Conservation (phyloP, 23 tunicate species). For the Styela plicata region DNA sequence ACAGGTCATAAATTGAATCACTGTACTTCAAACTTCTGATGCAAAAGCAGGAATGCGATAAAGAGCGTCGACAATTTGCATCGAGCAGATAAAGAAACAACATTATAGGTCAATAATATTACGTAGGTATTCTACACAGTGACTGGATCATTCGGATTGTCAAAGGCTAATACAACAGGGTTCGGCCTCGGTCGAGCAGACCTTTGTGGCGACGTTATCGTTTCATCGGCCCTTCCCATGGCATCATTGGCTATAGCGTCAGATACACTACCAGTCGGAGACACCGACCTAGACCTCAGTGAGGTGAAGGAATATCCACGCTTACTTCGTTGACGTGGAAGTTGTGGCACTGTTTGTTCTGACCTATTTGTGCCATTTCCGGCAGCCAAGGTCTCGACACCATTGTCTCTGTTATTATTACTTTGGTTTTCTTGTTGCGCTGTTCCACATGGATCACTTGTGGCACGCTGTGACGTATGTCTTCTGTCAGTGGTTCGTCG, state of each 20-base stretch:
- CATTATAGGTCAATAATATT: too few species aligned
- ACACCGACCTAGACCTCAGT: neutral
- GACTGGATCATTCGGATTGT: neutral
- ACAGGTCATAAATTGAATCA: too few species aligned
- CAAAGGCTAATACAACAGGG: neutral
- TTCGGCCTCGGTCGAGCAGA: neutral
- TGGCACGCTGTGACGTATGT: neutral
- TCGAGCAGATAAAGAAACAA: too few species aligned
- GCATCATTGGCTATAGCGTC: neutral
- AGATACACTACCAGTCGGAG: neutral
- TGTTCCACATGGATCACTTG: neutral
- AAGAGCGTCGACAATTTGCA: too few species aligned
- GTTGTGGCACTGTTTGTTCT: neutral
- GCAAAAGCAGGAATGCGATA: too few species aligned
- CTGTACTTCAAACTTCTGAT: too few species aligned
- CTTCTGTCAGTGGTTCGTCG: neutral
- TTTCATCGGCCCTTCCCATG: neutral
- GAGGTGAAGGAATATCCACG: neutral
- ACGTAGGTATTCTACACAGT: neutral
- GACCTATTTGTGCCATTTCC: neutral
- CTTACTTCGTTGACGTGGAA: neutral
- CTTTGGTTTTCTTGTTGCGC: neutral
- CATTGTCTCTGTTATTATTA: neutral
- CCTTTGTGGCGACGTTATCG: neutral
- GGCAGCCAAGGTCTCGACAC: neutral